These are phyloP conservation scores for Melanaphis sacchari DNA, from an alignment of 1,140 invertebrate species.

Conservation along the genomic window DNA sequence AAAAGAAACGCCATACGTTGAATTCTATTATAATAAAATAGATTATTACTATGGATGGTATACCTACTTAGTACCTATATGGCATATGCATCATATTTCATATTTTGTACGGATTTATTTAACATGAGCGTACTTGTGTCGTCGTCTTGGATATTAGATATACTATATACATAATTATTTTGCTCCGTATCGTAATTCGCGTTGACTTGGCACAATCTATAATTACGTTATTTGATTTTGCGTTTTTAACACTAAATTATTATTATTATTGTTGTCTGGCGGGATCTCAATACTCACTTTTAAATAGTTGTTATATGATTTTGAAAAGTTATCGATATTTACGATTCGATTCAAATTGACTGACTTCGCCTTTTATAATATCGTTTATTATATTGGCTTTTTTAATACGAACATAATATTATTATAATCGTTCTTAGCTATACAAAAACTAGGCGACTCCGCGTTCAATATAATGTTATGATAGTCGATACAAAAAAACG, in stretches of 20 bases:
- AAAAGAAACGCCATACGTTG: not conserved
- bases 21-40: not conserved
- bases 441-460: not conserved
- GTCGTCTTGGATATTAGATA: not conserved
- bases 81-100: not conserved
- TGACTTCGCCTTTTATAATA: not conserved
- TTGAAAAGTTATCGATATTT: not conserved
- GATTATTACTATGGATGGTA: conserved; percentile 1
- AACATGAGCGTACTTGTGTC: not conserved
- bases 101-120: not conserved
- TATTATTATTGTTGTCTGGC: not conserved
- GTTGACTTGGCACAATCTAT: not conserved
- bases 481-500: not conserved
- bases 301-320: not conserved
- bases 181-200: not conserved
- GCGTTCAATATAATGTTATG: not conserved
- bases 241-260: not conserved
- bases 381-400: not conserved
- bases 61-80: not conserved
- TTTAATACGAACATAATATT: not conserved
- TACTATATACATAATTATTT: not conserved
- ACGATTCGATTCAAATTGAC: not conserved
- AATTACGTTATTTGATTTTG: not conserved
- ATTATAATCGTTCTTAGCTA: not conserved
- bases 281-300: not conserved